Evolutionary conservation across 2,888 invertebrate genomes (phyloP).

Genomic region (Crematogaster levior): DNA sequence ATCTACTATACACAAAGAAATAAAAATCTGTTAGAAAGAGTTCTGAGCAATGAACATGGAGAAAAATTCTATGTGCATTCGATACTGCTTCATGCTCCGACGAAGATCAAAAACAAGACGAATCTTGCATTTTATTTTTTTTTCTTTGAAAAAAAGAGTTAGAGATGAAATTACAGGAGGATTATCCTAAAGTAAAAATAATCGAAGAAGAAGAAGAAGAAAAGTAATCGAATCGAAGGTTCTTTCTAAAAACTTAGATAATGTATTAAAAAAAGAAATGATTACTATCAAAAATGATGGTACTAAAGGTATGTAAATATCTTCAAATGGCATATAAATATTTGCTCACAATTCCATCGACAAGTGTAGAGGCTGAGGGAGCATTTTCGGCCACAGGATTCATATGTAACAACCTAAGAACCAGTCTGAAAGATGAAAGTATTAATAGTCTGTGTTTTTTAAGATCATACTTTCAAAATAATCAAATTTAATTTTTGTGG

Average conservation of each 20-base stretch:
- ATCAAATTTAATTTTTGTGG: too few relatives aligned
- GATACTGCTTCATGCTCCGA: neutral
- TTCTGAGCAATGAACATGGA: too few relatives aligned
- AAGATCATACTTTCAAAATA: neutral
- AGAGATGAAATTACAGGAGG: conserved; percentile 55
- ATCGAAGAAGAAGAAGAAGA: too few relatives aligned
- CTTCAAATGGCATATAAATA: conserved; percentile 8
- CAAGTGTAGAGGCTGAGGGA: conserved; percentile 14
- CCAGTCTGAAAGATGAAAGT: neutral
- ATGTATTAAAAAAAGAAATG: conserved; percentile 57
- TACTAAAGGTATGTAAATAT: conserved; percentile 17
- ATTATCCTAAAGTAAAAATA: too few relatives aligned
- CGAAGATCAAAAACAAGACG: conserved; percentile 25
- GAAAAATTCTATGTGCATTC: conserved; percentile 7
- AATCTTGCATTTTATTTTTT: conserved; percentile 30
- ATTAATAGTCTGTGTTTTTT: too few relatives aligned
- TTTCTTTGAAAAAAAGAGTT: conserved; percentile 59
- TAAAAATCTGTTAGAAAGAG: conserved; percentile 46
- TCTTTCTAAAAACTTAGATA: conserved; percentile 49
- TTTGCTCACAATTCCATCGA: neutral
- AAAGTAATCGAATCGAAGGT: conserved; percentile 52
- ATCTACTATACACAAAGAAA: conserved; percentile 42
- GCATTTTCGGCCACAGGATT: neutral
- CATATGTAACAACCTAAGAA: neutral
- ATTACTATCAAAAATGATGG: conserved; percentile 13